Base-by-base conservation (phyloP, 2,113 vertebrate genomes). In the Salminus brasiliensis region DNA sequence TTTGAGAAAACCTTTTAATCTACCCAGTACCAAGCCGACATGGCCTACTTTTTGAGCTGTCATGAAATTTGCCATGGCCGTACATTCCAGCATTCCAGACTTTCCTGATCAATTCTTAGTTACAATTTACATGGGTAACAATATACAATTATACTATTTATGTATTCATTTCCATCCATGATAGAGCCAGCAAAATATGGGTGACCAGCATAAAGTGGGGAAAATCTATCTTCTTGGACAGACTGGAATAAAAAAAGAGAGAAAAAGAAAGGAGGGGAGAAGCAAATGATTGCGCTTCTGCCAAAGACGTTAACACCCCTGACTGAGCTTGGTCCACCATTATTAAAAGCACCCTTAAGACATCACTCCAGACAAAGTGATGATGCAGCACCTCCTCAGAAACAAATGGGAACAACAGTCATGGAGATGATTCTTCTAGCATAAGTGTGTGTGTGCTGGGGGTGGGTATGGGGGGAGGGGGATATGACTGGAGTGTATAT, bases 331-430 rank as follows among this genome's bases (percentile, higher is more conserved):
- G 4, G 60, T 66, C 60, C 70, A 36, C 18, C 30, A 15, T 53
- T 71, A 69, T 71, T 62, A 76, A 81, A 76, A 55, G 55, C 47
- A 13, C 55, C 36, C 66, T 39, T 8, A 36, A 57, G 43, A 71
- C 55, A 30, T 63, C 43, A 81, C 21, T 49, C 30, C 18, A 81
- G 55, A 55, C 65, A 81, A 67, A 81, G 65, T 41, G 53, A 62
- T 76, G 67, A 76, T 18, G 29, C 30, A 63, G 53, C 72, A 18
- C 29, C 34, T 43, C 32, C 45, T 30, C 59, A 27, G 41, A 49
- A 30, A 69, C 32, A 49, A 71, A 79, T 60, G 52, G 57, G 30
- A 76, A 63, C 30, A 63, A 52, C 80, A 62, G 79, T 52, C n/a
- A 34, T 63, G 60, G 30, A 36, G 60, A 34, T 10, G 13, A 63